Conservation (phyloP, 2,888 invertebrate species). For the Andrena flavipes region DNA sequence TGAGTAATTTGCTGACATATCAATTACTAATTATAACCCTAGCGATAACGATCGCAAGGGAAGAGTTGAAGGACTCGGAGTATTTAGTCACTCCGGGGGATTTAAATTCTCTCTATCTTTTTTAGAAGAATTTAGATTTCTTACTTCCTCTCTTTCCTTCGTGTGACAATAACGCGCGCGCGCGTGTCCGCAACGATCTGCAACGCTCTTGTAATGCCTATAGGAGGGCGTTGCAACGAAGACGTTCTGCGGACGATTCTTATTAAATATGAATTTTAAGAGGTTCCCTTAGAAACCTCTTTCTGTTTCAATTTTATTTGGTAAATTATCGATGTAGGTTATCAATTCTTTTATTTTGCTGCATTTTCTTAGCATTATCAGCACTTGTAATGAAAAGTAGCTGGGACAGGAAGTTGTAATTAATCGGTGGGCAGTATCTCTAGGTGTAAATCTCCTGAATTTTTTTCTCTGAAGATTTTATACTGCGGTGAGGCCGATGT, state of each 20-base stretch:
- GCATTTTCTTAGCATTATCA: neutral
- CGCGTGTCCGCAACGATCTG: constrained; percentile 54
- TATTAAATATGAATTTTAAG: no score
- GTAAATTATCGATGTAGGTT: neutral
- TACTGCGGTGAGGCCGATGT: neutral
- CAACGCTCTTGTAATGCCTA: constrained; percentile 20
- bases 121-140: neutral
- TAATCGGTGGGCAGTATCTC: neutral
- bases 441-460: neutral
- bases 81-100: neutral
- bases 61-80: neutral
- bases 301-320: neutral
- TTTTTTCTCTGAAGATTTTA: neutral
- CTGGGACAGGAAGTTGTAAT: neutral
- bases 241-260: no score
- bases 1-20: neutral
- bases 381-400: neutral
- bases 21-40: neutral
- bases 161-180: constrained; percentile 41
- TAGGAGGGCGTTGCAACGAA: neutral
- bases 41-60: neutral
- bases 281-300: no score
- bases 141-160: neutral
- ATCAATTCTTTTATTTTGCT: neutral
- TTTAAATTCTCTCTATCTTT: neutral